Evolutionary conservation across 2,888 invertebrate species (phyloP).

Genomic region (Pandemis cinnamomeana): DNA sequence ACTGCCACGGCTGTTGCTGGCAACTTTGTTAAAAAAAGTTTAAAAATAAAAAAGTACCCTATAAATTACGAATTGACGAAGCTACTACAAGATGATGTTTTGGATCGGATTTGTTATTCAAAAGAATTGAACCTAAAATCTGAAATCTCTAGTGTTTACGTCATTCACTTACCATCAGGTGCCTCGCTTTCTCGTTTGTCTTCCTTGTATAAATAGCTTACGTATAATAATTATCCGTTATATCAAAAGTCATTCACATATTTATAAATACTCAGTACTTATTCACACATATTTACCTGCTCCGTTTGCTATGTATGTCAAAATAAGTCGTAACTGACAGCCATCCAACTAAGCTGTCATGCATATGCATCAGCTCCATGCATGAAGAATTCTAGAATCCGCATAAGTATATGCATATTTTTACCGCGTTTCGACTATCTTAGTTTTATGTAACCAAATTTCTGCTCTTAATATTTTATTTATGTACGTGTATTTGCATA

Average conservation of each 20-base stretch:
- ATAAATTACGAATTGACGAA: too few species aligned
- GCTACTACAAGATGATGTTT: too few species aligned
- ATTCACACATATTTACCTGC: not conserved
- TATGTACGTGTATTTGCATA: not conserved
- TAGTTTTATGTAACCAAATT: not conserved
- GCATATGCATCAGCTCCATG: conserved; percentile 1
- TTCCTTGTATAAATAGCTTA: too few species aligned
- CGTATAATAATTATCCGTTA: too few species aligned
- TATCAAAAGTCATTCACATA: not conserved
- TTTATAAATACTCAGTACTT: not conserved
- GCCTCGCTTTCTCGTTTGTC: too few species aligned
- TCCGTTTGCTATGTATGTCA: conserved; percentile 9
- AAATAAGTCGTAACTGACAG: conserved; percentile 8
- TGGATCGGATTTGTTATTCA: too few species aligned
- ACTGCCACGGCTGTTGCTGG: too few species aligned
- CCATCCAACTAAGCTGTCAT: not conserved
- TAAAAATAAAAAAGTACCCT: too few species aligned
- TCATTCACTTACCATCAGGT: too few species aligned
- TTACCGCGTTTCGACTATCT: not conserved
- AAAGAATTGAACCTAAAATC: too few species aligned
- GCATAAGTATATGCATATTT: not conserved
- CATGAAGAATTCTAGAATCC: not conserved
- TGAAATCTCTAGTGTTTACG: too few species aligned
- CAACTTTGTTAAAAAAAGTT: too few species aligned
- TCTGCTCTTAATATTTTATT: not conserved